Evolutionary conservation across 2,888 invertebrate genomes (phyloP).

Genomic region (Macrophya alboannulata): DNA sequence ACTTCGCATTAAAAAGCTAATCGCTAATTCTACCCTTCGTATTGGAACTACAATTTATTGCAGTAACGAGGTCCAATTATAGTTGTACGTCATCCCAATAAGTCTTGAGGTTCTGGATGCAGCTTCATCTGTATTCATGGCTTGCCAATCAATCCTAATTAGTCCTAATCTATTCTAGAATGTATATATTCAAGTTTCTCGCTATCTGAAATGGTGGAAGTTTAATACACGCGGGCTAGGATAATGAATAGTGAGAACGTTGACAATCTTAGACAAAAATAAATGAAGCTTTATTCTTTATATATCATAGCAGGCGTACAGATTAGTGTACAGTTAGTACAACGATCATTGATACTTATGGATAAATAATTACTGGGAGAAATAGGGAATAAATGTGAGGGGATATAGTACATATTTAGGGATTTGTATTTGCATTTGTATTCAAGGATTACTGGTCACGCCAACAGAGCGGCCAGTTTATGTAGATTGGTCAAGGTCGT

Average conservation of each 20-base stretch:
- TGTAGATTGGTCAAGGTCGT: constrained; percentile 95
- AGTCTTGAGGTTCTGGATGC: not conserved
- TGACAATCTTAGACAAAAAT: constrained; percentile 72
- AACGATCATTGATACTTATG: constrained; percentile 63
- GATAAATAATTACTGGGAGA: constrained; percentile 74
- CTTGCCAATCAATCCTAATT: not conserved
- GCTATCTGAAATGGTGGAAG: not conserved
- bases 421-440: constrained; percentile 54
- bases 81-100: not conserved
- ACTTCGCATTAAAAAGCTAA: not conserved
- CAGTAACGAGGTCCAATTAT: not conserved
- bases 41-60: not conserved
- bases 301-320: constrained; percentile 75
- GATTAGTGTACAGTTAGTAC: constrained; percentile 68
- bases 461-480: constrained; percentile 84
- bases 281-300: constrained; percentile 77
- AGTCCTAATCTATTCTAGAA: not conserved
- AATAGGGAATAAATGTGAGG: constrained; percentile 61
- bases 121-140: not conserved
- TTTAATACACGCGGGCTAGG: not conserved
- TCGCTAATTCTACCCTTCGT: not conserved
- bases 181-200: not conserved
- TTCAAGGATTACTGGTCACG: constrained; percentile 78
- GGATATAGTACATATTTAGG: constrained; percentile 51
- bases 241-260: not conserved